Evolutionary conservation across 2,888 invertebrate genomes (phyloP), one percentile per base, ranked within the genome.

Genomic region (Morpho helenor): DNA sequence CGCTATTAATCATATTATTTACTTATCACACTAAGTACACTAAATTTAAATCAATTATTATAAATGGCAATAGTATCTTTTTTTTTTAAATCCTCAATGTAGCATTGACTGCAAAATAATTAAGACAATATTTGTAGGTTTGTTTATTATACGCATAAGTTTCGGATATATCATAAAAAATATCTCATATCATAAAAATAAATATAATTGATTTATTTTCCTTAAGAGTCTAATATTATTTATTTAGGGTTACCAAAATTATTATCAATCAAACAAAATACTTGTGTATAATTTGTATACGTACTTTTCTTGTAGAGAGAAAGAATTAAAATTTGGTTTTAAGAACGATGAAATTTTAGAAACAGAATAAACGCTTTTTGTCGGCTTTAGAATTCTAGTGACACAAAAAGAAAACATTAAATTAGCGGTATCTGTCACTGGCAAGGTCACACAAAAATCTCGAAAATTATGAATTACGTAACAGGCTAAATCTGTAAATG

Each of bases 291-390:
- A 22, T 22, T 45, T 49, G 52, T 41, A 46, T 50, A 61, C 61
- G 52, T 59, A 61, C 61, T 56, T 61, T 1, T n/a, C 40, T 59
- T 56, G 58, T 10, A 52, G 52, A 22, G 31, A 8, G 8, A 46
- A 50, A 4, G 41, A n/a, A 9, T 23, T 39, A 16, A 42, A 23
- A 16, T 41, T 10, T 40, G 43, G 51, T 51, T 40, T 43, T 39
- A 40, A 3, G 49, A 40, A 8, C n/a, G 3, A 16, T 48, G 1
- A 8, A 44, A 22, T 8, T 40, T 8, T 45, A 49, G 47, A 22
- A 16, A 22, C n/a, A 23, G 42, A 44, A 43, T 51, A 3, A n/a
- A 52, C 31, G 7, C 8, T 43, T 51, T 51, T 52, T 9, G 50
- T 31, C 31, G 31, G 31, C 31, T 31, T 31, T 31, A 31, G 5